phyloP scores from a whole-genome alignment of 2,113 vertebrate genomes.

The Heterocephalus glaber region DNA sequence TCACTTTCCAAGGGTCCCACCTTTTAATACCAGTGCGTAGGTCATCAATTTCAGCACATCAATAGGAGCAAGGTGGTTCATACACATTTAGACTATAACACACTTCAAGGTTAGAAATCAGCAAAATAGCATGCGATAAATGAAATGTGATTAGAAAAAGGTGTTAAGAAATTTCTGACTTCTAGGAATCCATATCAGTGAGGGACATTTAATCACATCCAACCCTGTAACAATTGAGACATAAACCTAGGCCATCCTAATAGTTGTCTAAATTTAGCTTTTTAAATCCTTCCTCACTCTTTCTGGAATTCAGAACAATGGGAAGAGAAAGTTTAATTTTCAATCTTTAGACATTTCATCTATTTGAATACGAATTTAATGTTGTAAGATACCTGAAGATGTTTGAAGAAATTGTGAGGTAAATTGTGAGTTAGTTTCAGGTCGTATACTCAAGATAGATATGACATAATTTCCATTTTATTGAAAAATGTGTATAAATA shows the following conservation, averaged over 20 bases:
- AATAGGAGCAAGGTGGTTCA: not conserved
- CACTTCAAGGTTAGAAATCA: not conserved
- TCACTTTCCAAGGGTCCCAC: no score
- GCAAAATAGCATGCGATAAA: not conserved
- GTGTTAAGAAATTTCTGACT: not conserved
- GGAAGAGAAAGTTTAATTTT: not conserved
- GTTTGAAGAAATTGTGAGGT: conserved; percentile 6
- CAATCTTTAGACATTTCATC: not conserved
- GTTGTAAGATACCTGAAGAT: not conserved
- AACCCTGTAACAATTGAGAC: not conserved
- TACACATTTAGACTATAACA: not conserved
- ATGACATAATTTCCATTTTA: not conserved
- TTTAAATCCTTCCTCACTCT: not conserved
- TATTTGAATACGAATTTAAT: not conserved
- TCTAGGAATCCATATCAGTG: not conserved
- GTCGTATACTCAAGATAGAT: not conserved
- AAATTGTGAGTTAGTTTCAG: not conserved
- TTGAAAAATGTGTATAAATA: not conserved
- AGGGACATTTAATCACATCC: not conserved
- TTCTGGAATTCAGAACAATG: not conserved
- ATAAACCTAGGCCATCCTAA: not conserved
- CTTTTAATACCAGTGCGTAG: not conserved
- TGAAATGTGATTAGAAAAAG: not conserved
- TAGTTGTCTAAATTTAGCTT: not conserved
- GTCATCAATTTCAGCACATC: not conserved